Percentiles rank a stretch among this genome's conserved stretches.
Evolutionary conservation across 2,888 invertebrate species (phyloP).

Genomic region (Mechanitis mazaeus): DNA sequence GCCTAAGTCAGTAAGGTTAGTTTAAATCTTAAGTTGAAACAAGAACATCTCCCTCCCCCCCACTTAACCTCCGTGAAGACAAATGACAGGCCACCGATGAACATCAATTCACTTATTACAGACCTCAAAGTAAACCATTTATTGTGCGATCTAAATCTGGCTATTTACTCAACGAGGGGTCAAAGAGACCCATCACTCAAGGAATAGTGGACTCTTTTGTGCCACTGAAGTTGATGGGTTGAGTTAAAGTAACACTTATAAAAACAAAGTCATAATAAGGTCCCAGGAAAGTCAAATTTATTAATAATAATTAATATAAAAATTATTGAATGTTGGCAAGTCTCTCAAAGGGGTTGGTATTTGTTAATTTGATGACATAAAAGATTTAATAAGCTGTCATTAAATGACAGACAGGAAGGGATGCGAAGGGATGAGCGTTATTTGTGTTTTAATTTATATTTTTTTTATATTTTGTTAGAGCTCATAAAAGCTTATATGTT

Average conservation of each 20-base stretch:
- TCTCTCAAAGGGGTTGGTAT: constrained; percentile 18
- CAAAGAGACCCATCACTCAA: constrained; percentile 55
- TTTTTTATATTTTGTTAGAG: too few species aligned
- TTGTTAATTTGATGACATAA: constrained; percentile 38
- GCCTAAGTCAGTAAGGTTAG: background rate
- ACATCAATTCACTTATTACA: constrained; percentile 72
- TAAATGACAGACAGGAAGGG: constrained; percentile 36
- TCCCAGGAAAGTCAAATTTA: too few species aligned
- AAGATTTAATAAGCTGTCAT: constrained; percentile 40
- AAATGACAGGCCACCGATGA: constrained; percentile 58
- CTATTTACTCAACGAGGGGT: constrained; percentile 66
- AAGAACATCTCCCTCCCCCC: constrained; percentile 25
- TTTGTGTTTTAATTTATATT: too few species aligned
- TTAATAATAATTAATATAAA: too few species aligned
- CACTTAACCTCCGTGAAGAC: constrained; percentile 40
- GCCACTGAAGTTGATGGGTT: constrained; percentile 16
- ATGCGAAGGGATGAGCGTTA: constrained; percentile 23
- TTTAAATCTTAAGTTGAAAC: constrained; percentile 21
- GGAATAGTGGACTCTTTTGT: constrained; percentile 22
- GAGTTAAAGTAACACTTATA: constrained; percentile 1
- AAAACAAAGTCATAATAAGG: too few species aligned
- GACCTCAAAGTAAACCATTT: constrained; percentile 68
- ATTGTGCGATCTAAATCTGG: constrained; percentile 65
- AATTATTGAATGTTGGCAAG: too few species aligned
- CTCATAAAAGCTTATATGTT: too few species aligned